A percentile compares a stretch with the other conserved stretches of the same genome.
phyloP scores from a whole-genome alignment of 92 coral and sea anemone genomes.

The Galaxea fascicularis region DNA sequence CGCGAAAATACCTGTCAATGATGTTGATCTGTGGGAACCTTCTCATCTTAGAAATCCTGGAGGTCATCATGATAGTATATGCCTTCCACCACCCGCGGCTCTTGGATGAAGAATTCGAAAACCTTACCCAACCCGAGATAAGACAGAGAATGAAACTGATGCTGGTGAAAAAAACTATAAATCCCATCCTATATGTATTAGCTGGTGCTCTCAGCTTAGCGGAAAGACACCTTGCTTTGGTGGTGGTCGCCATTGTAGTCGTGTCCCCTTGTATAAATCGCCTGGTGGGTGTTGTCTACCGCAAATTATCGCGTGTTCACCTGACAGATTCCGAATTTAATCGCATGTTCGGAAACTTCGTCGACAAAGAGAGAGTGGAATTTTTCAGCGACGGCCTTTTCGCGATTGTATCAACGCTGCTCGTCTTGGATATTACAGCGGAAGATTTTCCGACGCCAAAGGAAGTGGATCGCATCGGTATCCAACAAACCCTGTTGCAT shows the following conservation, averaged over 20 bases:
- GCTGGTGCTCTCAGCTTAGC: constrained; percentile 82
- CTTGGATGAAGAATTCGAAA: constrained; percentile 78
- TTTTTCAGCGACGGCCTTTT: constrained; percentile 97
- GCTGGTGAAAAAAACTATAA: constrained; percentile 82
- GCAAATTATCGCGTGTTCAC: constrained; percentile 63
- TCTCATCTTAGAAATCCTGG: constrained; percentile 83
- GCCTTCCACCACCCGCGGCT: constrained; percentile 80
- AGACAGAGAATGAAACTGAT: constrained; percentile 88
- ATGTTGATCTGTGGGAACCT: constrained; percentile 85
- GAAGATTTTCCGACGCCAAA: constrained; percentile 83
- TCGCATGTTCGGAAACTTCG: constrained; percentile 89
- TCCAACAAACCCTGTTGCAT: constrained; percentile 63
- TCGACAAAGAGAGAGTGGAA: constrained; percentile 95
- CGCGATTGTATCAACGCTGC: constrained; percentile 96
- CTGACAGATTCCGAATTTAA: constrained; percentile 80
- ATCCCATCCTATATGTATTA: constrained; percentile 78
- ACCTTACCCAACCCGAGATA: constrained; percentile 75
- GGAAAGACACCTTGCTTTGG: constrained; percentile 72
- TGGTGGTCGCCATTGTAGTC: constrained; percentile 80
- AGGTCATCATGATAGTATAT: constrained; percentile 79
- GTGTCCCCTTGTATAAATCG: constrained; percentile 89
- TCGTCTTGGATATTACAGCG: constrained; percentile 90
- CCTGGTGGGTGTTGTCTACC: constrained; percentile 81
- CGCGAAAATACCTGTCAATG: constrained; percentile 74
- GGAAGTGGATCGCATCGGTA: constrained; percentile 72